Evolutionary conservation across 1,140 invertebrate genomes (phyloP), one percentile per base, ranked within the genome.

Genomic region (Galleria mellonella): DNA sequence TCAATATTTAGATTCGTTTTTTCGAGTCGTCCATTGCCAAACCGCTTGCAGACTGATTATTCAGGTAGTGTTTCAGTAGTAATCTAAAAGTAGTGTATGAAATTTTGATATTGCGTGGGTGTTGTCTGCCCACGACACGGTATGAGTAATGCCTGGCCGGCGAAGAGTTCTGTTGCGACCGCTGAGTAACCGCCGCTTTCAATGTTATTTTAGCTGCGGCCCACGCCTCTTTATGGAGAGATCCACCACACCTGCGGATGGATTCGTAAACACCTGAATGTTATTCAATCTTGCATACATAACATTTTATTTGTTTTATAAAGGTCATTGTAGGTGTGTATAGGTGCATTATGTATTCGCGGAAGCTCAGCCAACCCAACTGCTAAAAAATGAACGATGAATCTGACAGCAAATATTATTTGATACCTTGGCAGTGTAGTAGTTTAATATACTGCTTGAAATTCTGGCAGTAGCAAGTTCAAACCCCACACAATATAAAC

Each of bases 91-190:
- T 61, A 48, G 60, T 66, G 58, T 62, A 62, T 71, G 64, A 74
- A 78, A 78, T 73, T 78, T 76, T 72, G 60, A 71, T 76, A 71
- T 60, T 48, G 66, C 69, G 76, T 81, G 58, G 74, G 76, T 53
- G 71, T 51, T 28, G 65, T 38, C 66, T 68, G 52, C 69, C 72
- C 64, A 73, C 72, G 50, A 52, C 45, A 50, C 27, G 40, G 58
- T 47, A 62, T 83, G 79, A 83, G 72, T 83, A 83, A 83, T 72
- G 47, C 72, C 43, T 39, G 43, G n/a, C 49, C 47, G 37, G 42
- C 43, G 50, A 23, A 23, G 17, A 23, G 17, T 23, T 23, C 17
- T 23, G 17, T 23, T 3, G 17, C 17, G 17, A 47, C 29, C 52
- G 64, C 65, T 76, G 73, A 79, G 68, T 76, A 77, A 77, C 59